These are phyloP conservation scores for Acleris laterana DNA, from an alignment of 2,888 invertebrate species.

Conservation along the genomic window DNA sequence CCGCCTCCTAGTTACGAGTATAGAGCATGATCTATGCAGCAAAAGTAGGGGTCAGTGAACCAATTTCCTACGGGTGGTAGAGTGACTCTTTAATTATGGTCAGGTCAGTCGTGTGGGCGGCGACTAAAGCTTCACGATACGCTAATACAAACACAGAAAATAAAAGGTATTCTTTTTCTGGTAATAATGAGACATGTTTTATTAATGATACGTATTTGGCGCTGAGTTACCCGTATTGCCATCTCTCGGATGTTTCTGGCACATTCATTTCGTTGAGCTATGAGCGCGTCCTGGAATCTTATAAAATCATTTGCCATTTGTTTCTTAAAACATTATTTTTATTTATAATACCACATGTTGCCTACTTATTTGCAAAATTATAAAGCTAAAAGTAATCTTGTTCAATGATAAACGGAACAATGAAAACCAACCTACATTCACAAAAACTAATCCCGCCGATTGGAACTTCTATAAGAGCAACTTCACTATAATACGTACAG, in stretches of 20 bases:
- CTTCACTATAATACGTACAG: background rate
- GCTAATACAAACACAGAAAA: slow-evolving; percentile 10
- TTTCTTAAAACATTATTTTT: background rate
- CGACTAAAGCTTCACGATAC: background rate
- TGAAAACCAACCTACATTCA: too few relatives aligned
- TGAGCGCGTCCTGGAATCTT: background rate
- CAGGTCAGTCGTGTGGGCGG: slow-evolving; percentile 17
- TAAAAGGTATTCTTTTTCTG: slow-evolving; percentile 22
- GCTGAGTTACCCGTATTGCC: slow-evolving; percentile 14
- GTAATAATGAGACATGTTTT: slow-evolving; percentile 34
- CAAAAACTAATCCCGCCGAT: background rate
- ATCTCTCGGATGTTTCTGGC: slow-evolving; percentile 25
- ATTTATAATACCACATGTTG: background rate
- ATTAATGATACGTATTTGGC: slow-evolving; percentile 33
- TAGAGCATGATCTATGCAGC: slow-evolving; percentile 34
- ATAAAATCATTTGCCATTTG: too few relatives aligned
- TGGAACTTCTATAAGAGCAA: background rate
- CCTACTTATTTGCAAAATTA: background rate
- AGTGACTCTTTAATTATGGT: slow-evolving; percentile 27
- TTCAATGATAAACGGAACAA: too few relatives aligned
- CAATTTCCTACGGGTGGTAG: slow-evolving; percentile 12
- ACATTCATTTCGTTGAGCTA: slow-evolving; percentile 9
- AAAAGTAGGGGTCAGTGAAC: slow-evolving; percentile 19
- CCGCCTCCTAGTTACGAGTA: slow-evolving; percentile 27
- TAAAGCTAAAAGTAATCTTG: too few relatives aligned